These are phyloP conservation scores for Mesitornis unicolor DNA, from an alignment of 2,113 vertebrate genomes.

Conservation along the genomic window DNA sequence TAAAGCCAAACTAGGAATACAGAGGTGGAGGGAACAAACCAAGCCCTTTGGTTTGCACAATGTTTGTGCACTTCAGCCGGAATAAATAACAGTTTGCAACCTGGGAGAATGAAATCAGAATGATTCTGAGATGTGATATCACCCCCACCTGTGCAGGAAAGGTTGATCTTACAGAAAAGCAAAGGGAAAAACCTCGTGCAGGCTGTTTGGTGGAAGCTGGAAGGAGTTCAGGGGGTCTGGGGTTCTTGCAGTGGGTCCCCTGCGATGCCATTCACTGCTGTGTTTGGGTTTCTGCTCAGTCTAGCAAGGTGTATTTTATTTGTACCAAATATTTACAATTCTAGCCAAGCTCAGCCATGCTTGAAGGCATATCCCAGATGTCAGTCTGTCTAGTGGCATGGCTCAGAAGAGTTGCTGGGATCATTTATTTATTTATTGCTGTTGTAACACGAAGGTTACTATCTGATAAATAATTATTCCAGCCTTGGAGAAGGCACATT, in stretches of 20 bases:
- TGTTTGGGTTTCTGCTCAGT: conserved; percentile 1
- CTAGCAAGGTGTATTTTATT: not conserved
- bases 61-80: not conserved
- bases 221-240: not conserved
- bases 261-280: not conserved
- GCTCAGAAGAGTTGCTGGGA: not conserved
- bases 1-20: not conserved
- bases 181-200: not conserved
- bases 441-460: not conserved
- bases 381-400: not conserved
- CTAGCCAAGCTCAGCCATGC: not conserved
- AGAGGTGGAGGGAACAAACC: not conserved
- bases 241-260: not conserved
- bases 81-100: not conserved
- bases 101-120: not conserved
- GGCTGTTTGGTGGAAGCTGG: not conserved
- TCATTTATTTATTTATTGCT: conserved; percentile 32
- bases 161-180: not conserved
- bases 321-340: not conserved
- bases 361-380: not conserved
- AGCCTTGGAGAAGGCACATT: conserved; percentile 3
- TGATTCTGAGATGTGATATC: not conserved
- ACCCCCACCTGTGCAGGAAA: not conserved
- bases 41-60: not conserved
- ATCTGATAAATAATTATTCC: conserved; percentile 46